Evolutionary conservation across 2,888 invertebrate species (phyloP), one percentile per base, ranked within the genome.

Genomic region (Cabera pusaria): DNA sequence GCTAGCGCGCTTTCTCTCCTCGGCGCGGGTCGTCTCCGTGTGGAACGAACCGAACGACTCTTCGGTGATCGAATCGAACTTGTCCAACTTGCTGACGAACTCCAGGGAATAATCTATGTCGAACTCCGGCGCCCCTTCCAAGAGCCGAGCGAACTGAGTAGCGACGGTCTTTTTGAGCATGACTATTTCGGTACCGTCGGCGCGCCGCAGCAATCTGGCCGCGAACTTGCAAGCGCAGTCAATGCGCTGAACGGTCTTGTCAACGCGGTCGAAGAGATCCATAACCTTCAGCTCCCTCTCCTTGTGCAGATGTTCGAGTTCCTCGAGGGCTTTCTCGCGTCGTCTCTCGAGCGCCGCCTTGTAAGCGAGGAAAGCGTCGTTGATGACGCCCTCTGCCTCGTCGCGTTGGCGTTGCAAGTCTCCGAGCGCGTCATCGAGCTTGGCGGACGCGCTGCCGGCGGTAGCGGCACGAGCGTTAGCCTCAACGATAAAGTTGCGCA

Each of bases 151-250:
- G 61, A 98, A 91, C 70, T 97, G 97, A 7, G 92, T 90, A 23
- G 92, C 91, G 9, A 97, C 95, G 8, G 94, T 89, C 65, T 94
- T 94, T 78, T 95, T 95, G 71, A 97, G 87, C 70, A 95, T 92
- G 49, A 97, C 92, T 58, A 97, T 93, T 83, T 97, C 97, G 2
- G 94, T 92, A 11, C 94, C 94, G 70, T 96, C 97, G 11, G 97
- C 97, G 64, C 95, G 93, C 49, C 95, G 94, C 39, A 97, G 83
- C 25, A 97, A 91, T 54, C 95, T 92, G 6, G 93, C 91, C 0
- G 97, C 94, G 70, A 97, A 98, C 60, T 94, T 93, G 66, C 95
- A 95, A 5, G 97, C 97, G 66, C 96, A 95, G 64, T 96, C 95
- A 46, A 97, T 93, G 60, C 95, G 93, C 48, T 94, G 95, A 47